Conservation (phyloP, 2,888 invertebrate genomes). For the Yponomeuta sedellus region DNA sequence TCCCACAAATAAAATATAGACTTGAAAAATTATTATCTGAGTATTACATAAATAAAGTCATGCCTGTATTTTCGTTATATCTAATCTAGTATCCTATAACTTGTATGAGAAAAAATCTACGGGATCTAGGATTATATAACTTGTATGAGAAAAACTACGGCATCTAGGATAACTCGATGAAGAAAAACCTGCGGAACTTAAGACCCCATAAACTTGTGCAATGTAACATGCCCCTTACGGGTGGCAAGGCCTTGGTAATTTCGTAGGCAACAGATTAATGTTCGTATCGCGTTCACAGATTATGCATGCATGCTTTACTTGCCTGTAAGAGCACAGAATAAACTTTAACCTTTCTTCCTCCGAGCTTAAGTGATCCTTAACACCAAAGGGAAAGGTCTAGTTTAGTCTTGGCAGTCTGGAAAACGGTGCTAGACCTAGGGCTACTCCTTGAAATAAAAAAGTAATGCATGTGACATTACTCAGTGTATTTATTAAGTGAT, state of each 20-base stretch:
- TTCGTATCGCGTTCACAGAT: conserved; percentile 19
- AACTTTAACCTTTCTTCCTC: background rate
- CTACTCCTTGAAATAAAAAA: conserved; percentile 30
- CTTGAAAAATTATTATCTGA: too few species aligned
- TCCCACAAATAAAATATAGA: too few species aligned
- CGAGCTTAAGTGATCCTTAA: background rate
- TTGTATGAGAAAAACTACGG: too few species aligned
- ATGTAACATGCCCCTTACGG: background rate
- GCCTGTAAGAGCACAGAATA: background rate
- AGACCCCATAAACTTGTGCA: too few species aligned
- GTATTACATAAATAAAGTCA: too few species aligned
- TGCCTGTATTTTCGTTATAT: too few species aligned
- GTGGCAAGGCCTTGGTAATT: background rate
- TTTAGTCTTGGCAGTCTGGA: background rate
- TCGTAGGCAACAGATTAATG: conserved; percentile 18
- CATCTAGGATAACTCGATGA: too few species aligned
- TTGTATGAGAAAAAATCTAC: too few species aligned
- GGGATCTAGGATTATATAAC: too few species aligned
- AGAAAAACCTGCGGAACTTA: too few species aligned
- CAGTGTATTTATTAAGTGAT: conserved; percentile 51
- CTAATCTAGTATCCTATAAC: too few species aligned
- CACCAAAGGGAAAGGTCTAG: background rate
- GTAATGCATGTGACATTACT: conserved; percentile 39
- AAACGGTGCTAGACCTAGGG: background rate
- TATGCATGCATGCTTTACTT: conserved; percentile 6